Evolutionary conservation across 1,140 invertebrate genomes (phyloP).

Genomic region (Neodiprion fabricii): DNA sequence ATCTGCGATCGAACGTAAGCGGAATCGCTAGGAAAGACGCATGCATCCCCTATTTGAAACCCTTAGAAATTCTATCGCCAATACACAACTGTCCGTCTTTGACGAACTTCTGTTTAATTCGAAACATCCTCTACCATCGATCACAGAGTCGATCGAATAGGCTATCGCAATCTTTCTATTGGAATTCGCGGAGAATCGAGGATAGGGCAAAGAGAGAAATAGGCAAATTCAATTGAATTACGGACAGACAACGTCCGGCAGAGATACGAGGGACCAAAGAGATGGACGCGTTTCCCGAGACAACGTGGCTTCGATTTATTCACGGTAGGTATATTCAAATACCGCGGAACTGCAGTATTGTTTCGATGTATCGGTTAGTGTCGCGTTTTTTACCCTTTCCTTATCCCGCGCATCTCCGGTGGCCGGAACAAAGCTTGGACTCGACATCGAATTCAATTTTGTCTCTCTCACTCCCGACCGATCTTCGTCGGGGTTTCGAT

Average conservation of each 20-base stretch:
- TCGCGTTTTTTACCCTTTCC: no score
- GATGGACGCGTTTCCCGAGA: not conserved
- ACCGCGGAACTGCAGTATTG: not conserved
- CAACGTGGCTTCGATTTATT: slow-evolving; percentile 7
- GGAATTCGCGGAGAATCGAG: not conserved
- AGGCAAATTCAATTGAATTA: slow-evolving; percentile 6
- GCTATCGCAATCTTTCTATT: not conserved
- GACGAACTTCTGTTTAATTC: not conserved
- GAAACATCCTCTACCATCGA: not conserved
- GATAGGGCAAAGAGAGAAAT: not conserved
- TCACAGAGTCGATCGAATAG: not conserved
- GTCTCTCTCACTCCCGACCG: no score
- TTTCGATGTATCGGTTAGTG: not conserved
- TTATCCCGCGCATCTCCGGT: no score
- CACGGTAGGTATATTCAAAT: not conserved
- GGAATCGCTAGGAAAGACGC: not conserved
- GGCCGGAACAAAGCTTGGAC: no score
- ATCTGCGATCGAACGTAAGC: not conserved
- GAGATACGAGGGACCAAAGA: not conserved
- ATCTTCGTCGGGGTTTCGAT: no score
- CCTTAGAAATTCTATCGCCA: not conserved
- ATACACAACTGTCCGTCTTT: not conserved
- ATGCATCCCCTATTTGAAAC: not conserved
- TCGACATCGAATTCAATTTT: no score
- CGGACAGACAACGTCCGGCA: not conserved